Conservation (phyloP, 2,113 vertebrate genomes). For the Oreocharis arfaki region DNA sequence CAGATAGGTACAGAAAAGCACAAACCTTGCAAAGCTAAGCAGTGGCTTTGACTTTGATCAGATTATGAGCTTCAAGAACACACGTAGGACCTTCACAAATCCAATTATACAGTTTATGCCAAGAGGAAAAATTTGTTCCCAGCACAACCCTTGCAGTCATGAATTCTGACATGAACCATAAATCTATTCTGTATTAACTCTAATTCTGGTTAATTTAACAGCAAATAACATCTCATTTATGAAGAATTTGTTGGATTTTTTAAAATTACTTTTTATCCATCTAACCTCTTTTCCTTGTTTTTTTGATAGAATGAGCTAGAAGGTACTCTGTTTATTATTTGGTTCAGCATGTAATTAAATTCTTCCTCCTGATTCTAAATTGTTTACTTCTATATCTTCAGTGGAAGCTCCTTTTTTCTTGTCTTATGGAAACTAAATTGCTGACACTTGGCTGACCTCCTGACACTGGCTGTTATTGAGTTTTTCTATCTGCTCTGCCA, state of each 20-base stretch:
- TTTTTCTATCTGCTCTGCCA: not conserved
- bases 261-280: not conserved
- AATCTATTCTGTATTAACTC: not conserved
- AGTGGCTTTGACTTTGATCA: not conserved
- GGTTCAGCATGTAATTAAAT: not conserved
- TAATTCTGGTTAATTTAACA: not conserved
- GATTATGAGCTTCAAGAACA: not conserved
- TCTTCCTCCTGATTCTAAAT: not conserved
- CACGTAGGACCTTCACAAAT: not conserved
- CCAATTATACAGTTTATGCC: not conserved
- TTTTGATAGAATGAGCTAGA: not conserved
- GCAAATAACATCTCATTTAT: not conserved
- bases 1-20: not conserved
- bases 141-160: not conserved
- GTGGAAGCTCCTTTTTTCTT: not conserved
- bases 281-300: not conserved
- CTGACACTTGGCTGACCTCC: not conserved
- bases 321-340: not conserved
- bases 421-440: not conserved
- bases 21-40: not conserved
- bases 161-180: not conserved
- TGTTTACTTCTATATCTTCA: not conserved
- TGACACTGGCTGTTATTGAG: not conserved
- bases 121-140: constrained; percentile 10
- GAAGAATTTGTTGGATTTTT: not conserved